Evolutionary conservation across 2,888 invertebrate species (phyloP), one percentile per base, ranked within the genome.

Genomic region (Allacma fusca): DNA sequence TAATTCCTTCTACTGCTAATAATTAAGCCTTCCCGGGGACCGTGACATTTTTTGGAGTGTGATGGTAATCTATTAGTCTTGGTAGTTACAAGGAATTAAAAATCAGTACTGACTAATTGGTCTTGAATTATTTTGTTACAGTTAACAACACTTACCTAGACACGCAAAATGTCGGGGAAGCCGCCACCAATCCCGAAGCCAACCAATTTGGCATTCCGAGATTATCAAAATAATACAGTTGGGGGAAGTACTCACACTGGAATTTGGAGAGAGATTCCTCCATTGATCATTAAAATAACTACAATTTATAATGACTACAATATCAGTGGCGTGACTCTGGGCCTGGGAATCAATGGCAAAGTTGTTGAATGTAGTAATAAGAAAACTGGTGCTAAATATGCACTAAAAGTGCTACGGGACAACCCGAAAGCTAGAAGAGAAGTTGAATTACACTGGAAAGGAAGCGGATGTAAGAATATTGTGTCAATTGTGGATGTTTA

Each of bases 301-400:
- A 92, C 93, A 67, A 93, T 97, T 83, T 92, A 92, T 70, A 93
- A 95, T 80, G 96, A 97, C 88, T 98, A 96, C 88, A 92, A 93
- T 86, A 94, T 98, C 85, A 94, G 95, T 44, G 94, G 92, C 86
- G 94, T 92, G 80, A 97, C 98, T 64, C 90, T 99, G 80, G 98
- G 98, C 65, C 91, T 98, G 80, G 98, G 98, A 16, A 98, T 99
- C 84, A 99, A 98, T 88, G 98, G 98, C 81, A 98, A 98, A 91
- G 98, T 99, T 75, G 94, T 99, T 23, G 95, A 98, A 88, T 98
- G 98, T 88, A 93, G 91, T 85, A 91, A 91, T 80, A 93, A 92
- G 85, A 88, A 89, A 70, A 92, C 91, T 0, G 91, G 92, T 68
- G 89, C 91, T 82, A 95, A 95, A 87, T 95, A 91, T 86, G 98